phyloP scores from a whole-genome alignment of 2,113 vertebrate genomes.

The zebrafish (Danio rerio) region GRCz12tu NC_133191.1:492001-492500 shows the following conservation, averaged over 20 bases:
- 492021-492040: constrained; percentile 99
- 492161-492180: constrained; percentile 99
- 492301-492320: constrained; percentile 80
- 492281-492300: constrained; percentile 85
- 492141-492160: constrained; percentile 98
- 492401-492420: constrained; percentile 84
- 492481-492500: no score
- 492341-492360: constrained; percentile 80
- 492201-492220: constrained; percentile 99
- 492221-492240: constrained; percentile 95
- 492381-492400: constrained; percentile 94
- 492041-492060: constrained; percentile 99
- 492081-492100: constrained; percentile 99
- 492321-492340: constrained; percentile 75
- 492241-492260: constrained; percentile 51
- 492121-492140: constrained; percentile 99
- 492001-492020: constrained; percentile 97
- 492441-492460: background rate
- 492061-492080: constrained; percentile 98
- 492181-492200: constrained; percentile 99
- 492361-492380: constrained; percentile 89
- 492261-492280: constrained; percentile 80
- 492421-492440: constrained; percentile 63
- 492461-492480: constrained; percentile 45
- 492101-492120: constrained; percentile 90